Evolutionary conservation across 2,888 invertebrate genomes (phyloP), one percentile per base, ranked within the genome.

Genomic region (Nezara viridula): DNA sequence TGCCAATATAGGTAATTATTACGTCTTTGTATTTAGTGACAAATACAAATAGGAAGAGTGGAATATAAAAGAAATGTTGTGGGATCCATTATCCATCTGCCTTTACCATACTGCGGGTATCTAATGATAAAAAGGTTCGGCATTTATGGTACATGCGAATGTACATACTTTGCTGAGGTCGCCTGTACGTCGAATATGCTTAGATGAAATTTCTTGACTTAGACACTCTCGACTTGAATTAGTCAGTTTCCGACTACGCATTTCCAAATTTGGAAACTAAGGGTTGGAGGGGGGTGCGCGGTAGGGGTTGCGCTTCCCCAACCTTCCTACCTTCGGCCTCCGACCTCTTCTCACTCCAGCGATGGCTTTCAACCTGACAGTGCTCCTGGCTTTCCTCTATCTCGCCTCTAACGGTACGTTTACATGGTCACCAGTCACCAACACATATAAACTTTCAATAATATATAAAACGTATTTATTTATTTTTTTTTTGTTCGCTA

Each of bases 381-480:
- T 86, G n/a, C 55, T 86, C 7, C 55, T 86, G n/a, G 55, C 86
- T 21, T 52, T 55, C 55, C 86, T 86, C 55, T 86, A 86, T 37
- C 86, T 86, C 86, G 86, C 55, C 86, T 86, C 86, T 37, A 50
- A 86, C 86, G 86, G 86, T 86, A 86, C 86, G 86, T 86, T 27
- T n/a, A 16, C 27, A 19, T 19, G 50, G 32, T 40, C 86, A 86
- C 55, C 55, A 50, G 44, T 27, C 50, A 86, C 40, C 55, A 32
- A 37, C 6, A 24, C 55, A 86, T 44, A 77, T 77, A 44, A 40
- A 40, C 3, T 40, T 81, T 1, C 19, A 81, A 10, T 81, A 81
- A 6, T 81, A 44, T 81, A 3, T n/a, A 10, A 81, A 77, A 77
- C n/a, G n/a, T 73, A 73, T 73, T 40, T 77, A 7, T 40, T 37